Percentiles rank a stretch among this genome's conserved stretches.
phyloP scores from a whole-genome alignment of 2,113 vertebrate species.

The Archilochus colubris region DNA sequence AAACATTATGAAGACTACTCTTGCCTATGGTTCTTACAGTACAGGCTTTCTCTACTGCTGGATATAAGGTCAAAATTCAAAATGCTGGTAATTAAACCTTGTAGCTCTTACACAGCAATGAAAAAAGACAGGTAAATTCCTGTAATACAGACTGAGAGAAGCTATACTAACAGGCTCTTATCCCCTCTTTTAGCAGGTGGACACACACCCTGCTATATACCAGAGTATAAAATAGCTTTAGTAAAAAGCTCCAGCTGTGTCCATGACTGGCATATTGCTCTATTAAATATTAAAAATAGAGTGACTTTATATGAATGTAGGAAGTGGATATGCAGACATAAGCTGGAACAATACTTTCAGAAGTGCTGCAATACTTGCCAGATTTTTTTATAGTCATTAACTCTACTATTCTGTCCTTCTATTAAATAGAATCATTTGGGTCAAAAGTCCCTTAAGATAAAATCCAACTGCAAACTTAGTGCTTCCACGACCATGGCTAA shows the following conservation, averaged over 20 bases:
- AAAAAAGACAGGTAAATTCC: neutral
- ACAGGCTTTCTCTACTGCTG: neutral
- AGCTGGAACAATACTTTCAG: neutral
- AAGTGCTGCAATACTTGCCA: neutral
- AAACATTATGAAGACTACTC: neutral
- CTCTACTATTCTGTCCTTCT: neutral
- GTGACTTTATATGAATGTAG: neutral
- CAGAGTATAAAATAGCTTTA: neutral
- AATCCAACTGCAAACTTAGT: neutral
- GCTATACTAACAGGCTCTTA: neutral
- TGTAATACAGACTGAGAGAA: neutral
- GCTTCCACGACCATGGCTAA: neutral
- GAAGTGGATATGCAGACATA: neutral
- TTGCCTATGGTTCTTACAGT: neutral
- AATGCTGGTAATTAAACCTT: neutral
- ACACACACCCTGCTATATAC: neutral
- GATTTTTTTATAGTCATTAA: neutral
- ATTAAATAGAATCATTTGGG: neutral
- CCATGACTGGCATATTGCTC: neutral
- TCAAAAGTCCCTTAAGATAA: neutral
- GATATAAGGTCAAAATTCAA: neutral
- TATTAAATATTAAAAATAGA: neutral
- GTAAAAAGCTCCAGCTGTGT: neutral
- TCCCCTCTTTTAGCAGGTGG: neutral
- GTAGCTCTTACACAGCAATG: neutral